These are phyloP conservation scores for Blennius ocellaris DNA, from an alignment of 2,113 vertebrate species.

Conservation along the genomic window DNA sequence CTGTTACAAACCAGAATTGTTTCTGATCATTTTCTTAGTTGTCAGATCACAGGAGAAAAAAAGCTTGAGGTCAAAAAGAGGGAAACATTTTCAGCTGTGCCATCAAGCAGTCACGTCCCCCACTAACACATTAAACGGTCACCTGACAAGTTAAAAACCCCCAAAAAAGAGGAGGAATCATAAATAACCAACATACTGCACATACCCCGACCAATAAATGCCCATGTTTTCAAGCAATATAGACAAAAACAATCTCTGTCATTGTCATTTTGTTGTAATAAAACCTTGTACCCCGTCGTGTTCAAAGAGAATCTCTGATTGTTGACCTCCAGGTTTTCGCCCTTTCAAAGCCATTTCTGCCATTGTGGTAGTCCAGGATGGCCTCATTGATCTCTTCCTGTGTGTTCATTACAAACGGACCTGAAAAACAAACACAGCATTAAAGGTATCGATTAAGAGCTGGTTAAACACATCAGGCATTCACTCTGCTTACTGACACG, in stretches of 20 bases:
- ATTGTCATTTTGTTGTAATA: not conserved
- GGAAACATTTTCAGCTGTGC: too few species aligned
- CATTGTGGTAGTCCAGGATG: slow-evolving; percentile 78
- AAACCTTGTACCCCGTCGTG: not conserved
- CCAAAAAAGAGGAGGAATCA: not conserved
- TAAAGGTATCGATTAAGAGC: not conserved
- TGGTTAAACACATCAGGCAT: not conserved
- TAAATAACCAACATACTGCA: not conserved
- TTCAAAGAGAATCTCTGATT: slow-evolving; percentile 65
- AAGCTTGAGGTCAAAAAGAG: too few species aligned
- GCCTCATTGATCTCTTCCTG: slow-evolving; percentile 84
- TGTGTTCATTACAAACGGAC: slow-evolving; percentile 87
- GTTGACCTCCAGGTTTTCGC: slow-evolving; percentile 84
- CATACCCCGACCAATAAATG: not conserved
- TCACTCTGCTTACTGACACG: not conserved
- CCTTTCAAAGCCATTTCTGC: slow-evolving; percentile 85
- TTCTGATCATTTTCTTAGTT: too few species aligned
- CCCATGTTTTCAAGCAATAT: not conserved
- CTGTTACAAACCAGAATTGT: too few species aligned
- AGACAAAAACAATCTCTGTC: not conserved
- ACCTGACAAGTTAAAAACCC: not conserved
- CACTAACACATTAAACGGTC: too few species aligned
- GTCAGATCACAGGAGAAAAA: too few species aligned
- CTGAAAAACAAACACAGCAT: slow-evolving; percentile 40
- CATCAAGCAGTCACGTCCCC: too few species aligned